A percentile compares a stretch with the other conserved stretches of the same genome.
Conservation (phyloP, 2,113 vertebrate genomes). For the Marmota flaviventris region DNA sequence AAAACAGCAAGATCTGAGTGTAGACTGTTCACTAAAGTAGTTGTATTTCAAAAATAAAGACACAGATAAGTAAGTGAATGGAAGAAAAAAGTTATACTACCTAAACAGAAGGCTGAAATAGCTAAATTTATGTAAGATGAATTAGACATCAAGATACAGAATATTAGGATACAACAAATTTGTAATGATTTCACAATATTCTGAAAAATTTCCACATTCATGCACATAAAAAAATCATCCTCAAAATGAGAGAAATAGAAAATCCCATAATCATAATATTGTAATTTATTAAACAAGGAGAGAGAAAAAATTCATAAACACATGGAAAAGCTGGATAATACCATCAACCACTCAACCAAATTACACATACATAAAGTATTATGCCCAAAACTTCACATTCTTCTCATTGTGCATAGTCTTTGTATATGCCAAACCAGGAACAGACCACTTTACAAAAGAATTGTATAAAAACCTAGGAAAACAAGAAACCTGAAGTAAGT, state of each 20-base stretch:
- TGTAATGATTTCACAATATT: not conserved
- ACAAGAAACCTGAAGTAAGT: not conserved
- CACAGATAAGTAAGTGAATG: not conserved
- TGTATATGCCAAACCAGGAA: not conserved
- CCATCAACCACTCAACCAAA: not conserved
- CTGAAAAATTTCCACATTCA: not conserved
- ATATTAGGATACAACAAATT: not conserved
- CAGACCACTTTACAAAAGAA: not conserved
- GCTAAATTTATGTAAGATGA: not conserved
- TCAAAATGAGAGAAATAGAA: not conserved
- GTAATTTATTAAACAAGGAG: not conserved
- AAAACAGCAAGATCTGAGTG: too few relatives aligned
- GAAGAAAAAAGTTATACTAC: not conserved
- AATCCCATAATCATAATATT: not conserved
- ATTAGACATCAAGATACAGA: not conserved
- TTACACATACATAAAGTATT: too few relatives aligned
- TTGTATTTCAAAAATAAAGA: too few relatives aligned
- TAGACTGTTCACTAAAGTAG: too few relatives aligned
- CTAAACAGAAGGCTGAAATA: not conserved
- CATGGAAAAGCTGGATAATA: not conserved
- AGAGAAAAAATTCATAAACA: not conserved
- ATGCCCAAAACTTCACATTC: not conserved
- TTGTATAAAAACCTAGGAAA: not conserved
- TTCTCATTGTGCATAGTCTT: not conserved
- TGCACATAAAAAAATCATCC: not conserved